A percentile compares a stretch with the other conserved stretches of the same genome.
Evolutionary conservation across 2,113 vertebrate genomes (phyloP).

Genomic region (Bos indicus): DNA sequence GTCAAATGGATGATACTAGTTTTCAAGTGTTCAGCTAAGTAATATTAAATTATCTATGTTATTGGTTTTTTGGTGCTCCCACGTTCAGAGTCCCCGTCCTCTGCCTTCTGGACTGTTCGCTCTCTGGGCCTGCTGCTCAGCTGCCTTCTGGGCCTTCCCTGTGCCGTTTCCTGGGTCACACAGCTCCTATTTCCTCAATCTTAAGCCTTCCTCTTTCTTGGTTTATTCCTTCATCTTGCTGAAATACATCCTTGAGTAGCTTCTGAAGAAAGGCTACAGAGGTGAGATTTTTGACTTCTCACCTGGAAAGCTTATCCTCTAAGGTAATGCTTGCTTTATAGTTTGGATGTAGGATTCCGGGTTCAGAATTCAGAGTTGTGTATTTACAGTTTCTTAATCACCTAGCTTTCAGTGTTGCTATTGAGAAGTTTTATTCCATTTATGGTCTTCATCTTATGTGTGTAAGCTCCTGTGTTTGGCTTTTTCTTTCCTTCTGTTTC

Average conservation of each 20-base stretch:
- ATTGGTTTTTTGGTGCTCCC: neutral
- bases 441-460: neutral
- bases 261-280: neutral
- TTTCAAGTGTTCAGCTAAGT: neutral
- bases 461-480: neutral
- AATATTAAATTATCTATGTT: neutral
- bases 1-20: neutral
- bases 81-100: neutral
- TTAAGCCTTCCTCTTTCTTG: neutral
- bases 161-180: neutral
- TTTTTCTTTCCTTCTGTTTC: neutral
- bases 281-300: neutral
- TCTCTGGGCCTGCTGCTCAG: neutral
- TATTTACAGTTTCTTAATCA: neutral
- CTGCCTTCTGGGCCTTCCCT: neutral
- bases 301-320: neutral
- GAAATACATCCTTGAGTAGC: neutral
- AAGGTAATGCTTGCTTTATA: neutral
- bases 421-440: neutral
- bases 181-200: neutral
- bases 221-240: neutral
- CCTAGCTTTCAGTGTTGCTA: neutral
- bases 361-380: slow-evolving; percentile 1
- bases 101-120: neutral
- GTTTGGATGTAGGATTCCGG: neutral